phyloP scores from a whole-genome alignment of 2,113 vertebrate genomes.

The Asarcornis scutulata region DNA sequence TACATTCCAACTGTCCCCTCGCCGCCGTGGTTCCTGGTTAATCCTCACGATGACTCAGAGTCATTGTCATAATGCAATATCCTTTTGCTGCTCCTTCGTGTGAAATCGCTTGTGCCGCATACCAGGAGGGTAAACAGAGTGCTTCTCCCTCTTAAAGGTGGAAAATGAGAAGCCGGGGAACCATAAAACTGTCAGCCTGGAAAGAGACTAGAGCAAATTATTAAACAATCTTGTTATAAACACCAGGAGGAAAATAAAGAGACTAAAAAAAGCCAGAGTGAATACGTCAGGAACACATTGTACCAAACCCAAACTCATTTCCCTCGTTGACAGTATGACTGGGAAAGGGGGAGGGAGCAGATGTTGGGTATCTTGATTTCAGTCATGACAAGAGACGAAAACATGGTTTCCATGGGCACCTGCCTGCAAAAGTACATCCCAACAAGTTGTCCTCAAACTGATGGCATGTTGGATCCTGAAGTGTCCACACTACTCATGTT shows the following conservation, averaged over 20 bases:
- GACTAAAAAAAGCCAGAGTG: not conserved
- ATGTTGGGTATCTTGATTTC: conserved; percentile 5
- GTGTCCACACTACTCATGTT: not conserved
- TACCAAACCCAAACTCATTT: conserved; percentile 39
- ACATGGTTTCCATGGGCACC: not conserved
- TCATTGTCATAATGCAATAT: not conserved
- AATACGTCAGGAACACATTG: not conserved
- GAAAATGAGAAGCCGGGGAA: conserved; percentile 36
- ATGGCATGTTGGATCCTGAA: not conserved
- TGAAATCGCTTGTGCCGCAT: not conserved
- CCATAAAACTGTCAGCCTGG: not conserved
- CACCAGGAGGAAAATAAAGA: conserved; percentile 1
- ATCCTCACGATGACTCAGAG: conserved; percentile 14
- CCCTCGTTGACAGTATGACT: not conserved
- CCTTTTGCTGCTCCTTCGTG: not conserved
- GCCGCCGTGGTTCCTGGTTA: not conserved
- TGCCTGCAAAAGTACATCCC: not conserved
- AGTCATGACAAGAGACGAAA: not conserved
- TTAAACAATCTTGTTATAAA: conserved; percentile 51
- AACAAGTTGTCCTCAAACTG: not conserved
- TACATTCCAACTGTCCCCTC: not conserved
- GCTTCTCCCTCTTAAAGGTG: not conserved
- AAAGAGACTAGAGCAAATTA: not conserved
- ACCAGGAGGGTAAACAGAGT: not conserved
- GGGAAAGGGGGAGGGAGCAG: not conserved